Conservation (phyloP, 2,113 vertebrate species). For the Hirundichthys speculiger region DNA sequence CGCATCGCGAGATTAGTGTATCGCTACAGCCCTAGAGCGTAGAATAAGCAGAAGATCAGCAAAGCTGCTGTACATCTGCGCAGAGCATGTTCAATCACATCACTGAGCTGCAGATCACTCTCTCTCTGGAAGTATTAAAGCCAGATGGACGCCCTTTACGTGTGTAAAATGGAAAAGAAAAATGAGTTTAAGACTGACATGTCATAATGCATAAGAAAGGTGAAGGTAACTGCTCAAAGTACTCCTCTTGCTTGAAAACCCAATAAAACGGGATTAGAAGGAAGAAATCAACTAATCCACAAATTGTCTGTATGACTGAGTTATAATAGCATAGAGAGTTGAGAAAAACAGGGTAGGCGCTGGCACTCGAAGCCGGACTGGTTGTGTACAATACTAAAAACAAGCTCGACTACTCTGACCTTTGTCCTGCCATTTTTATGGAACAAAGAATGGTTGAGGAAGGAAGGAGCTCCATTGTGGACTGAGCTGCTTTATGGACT, state of each 20-base stretch:
- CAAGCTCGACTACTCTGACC: constrained; percentile 35
- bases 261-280: too few relatives aligned
- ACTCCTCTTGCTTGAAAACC: too few relatives aligned
- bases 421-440: constrained; percentile 43
- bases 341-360: not conserved
- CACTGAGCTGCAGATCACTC: not conserved
- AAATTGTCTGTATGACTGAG: too few relatives aligned
- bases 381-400: constrained; percentile 8
- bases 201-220: too few relatives aligned
- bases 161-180: not conserved
- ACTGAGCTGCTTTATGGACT: not conserved
- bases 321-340: too few relatives aligned
- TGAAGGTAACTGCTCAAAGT: too few relatives aligned
- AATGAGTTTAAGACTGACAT: too few relatives aligned
- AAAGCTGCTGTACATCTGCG: too few relatives aligned
- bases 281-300: too few relatives aligned
- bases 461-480: constrained; percentile 53
- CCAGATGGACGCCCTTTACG: not conserved
- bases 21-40: too few relatives aligned
- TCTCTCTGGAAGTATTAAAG: not conserved
- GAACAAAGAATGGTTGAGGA: not conserved
- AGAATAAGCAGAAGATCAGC: too few relatives aligned
- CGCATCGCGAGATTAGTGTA: too few relatives aligned
- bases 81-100: not conserved
- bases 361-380: constrained; percentile 10